A percentile compares a stretch with the other conserved stretches of the same genome.
These are phyloP conservation scores for Limanda limanda DNA, from an alignment of 2,113 vertebrate species.

Conservation along the genomic window DNA sequence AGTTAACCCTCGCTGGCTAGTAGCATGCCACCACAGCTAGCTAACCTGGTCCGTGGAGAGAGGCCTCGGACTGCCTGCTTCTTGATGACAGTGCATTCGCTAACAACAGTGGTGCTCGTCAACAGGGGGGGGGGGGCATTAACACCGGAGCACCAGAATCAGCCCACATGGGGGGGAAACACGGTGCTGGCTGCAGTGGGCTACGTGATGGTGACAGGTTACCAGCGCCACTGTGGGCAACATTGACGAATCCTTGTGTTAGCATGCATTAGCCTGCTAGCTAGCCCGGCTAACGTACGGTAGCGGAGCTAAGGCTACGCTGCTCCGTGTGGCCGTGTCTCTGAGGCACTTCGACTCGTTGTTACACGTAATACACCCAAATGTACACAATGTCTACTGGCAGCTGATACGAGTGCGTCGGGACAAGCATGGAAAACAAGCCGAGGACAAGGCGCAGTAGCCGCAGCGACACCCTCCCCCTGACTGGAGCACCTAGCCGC, in stretches of 20 bases:
- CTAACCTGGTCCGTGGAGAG: conserved; percentile 41
- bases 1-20: conserved; percentile 21
- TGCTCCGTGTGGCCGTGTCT: conserved; percentile 53
- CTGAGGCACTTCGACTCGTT: not conserved
- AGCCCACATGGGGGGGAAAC: accelerated
- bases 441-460: conserved; percentile 20
- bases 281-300: conserved; percentile 52
- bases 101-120: conserved; percentile 45
- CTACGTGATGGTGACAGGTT: no score
- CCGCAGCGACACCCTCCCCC: conserved; percentile 39
- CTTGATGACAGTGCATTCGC: conserved; percentile 81
- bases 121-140: conserved; percentile 16
- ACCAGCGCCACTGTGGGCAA: not conserved
- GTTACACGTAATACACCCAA: not conserved
- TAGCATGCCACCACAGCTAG: conserved; percentile 23
- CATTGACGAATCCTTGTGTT: conserved; percentile 36
- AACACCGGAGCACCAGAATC: not conserved
- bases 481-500: conserved; percentile 51
- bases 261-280: conserved; percentile 56
- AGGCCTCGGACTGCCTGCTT: conserved; percentile 73
- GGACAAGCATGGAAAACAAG: conserved; percentile 8
- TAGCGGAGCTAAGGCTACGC: conserved; percentile 69
- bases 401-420: no score
- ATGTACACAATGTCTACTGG: no score
- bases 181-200: no score